Evolutionary conservation across 2,113 vertebrate genomes (phyloP).

Genomic region (Stegostoma tigrinum): DNA sequence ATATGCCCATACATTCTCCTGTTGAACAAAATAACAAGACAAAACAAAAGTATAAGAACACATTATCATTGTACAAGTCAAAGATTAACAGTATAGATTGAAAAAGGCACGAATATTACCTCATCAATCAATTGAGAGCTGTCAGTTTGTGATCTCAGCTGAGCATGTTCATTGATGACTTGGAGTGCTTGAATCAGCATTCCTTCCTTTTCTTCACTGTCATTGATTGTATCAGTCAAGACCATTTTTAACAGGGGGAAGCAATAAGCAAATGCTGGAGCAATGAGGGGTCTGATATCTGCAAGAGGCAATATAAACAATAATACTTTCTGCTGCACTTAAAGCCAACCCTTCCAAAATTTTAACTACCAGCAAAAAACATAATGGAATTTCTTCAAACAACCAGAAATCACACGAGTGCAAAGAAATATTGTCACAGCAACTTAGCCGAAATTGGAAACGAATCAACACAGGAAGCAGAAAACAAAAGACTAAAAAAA

Average conservation of each 20-base stretch:
- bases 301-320: neutral
- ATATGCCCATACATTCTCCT: neutral
- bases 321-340: neutral
- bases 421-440: neutral
- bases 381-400: neutral
- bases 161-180: slow-evolving; percentile 70
- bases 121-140: slow-evolving; percentile 66
- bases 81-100: neutral
- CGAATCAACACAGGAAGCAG: too few relatives aligned
- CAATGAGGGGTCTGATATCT: slow-evolving; percentile 58
- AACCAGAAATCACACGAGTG: neutral
- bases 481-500: neutral
- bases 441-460: neutral
- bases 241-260: slow-evolving; percentile 85
- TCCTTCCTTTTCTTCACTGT: slow-evolving; percentile 68
- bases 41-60: neutral
- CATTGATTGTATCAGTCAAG: slow-evolving; percentile 67
- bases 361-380: neutral
- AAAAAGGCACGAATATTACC: slow-evolving; percentile 50
- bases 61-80: neutral
- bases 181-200: slow-evolving; percentile 73
- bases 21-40: neutral
- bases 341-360: neutral
- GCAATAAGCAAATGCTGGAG: slow-evolving; percentile 74
- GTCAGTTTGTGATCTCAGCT: slow-evolving; percentile 64